These are phyloP conservation scores for Venusia cambrica DNA, from an alignment of 2,888 invertebrate species.

Conservation along the genomic window DNA sequence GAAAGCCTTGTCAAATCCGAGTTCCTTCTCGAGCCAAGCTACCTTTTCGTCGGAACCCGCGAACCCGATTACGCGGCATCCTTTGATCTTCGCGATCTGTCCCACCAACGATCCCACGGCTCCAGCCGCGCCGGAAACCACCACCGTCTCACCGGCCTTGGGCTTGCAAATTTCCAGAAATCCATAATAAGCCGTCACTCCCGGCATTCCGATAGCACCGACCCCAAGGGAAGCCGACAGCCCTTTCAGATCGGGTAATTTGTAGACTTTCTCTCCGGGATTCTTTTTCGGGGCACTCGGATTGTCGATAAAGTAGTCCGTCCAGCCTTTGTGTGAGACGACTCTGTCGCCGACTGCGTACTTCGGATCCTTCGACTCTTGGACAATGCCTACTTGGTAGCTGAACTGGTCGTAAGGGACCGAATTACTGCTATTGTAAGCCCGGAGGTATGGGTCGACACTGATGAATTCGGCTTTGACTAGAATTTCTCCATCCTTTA, in stretches of 20 bases:
- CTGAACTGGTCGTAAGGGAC: conserved; percentile 50
- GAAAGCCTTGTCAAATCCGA: conserved; percentile 85
- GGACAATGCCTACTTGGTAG: conserved; percentile 58
- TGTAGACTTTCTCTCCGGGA: conserved; percentile 34
- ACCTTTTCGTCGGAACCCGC: conserved; percentile 87
- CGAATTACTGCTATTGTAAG: conserved; percentile 30
- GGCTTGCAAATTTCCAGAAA: conserved; percentile 85
- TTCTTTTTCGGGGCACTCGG: conserved; percentile 4
- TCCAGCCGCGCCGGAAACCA: conserved; percentile 87
- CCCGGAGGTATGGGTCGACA: conserved; percentile 45
- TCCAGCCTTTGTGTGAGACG: conserved; percentile 68
- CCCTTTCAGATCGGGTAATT: conserved; percentile 77
- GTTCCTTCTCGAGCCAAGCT: conserved; percentile 82
- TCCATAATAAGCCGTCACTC: conserved; percentile 87
- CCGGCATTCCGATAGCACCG: conserved; percentile 85
- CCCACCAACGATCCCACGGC: conserved; percentile 88
- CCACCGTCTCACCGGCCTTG: conserved; percentile 85
- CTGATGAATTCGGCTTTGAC: conserved; percentile 48
- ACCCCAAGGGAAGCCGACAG: conserved; percentile 76
- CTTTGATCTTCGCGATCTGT: conserved; percentile 87
- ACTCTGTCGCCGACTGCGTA: conserved; percentile 83
- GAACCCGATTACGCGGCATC: conserved; percentile 83
- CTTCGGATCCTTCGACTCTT: conserved; percentile 81
- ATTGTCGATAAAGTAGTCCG: conserved; percentile 29
- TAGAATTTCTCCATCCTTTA: conserved; percentile 75